Conservation (phyloP, 2,888 invertebrate species). For the Aspidiotus rigidus region DNA sequence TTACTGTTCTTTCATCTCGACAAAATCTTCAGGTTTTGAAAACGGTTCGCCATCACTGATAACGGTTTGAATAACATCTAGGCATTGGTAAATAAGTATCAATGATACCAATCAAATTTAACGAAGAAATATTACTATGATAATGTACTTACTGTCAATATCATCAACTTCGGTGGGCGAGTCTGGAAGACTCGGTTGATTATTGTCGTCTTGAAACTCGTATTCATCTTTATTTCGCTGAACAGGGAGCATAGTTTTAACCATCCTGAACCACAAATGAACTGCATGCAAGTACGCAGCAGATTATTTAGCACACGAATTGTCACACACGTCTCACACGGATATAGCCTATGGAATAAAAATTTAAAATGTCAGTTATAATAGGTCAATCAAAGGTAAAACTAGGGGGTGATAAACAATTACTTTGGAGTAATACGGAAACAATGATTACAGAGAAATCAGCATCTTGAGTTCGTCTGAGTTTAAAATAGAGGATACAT, state of each 20-base stretch:
- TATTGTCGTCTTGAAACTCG: conserved; percentile 23
- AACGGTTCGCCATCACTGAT: neutral
- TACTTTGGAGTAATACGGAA: too few species aligned
- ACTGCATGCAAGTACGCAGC: too few species aligned
- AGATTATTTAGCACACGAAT: too few species aligned
- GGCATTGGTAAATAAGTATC: neutral
- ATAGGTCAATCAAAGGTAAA: too few species aligned
- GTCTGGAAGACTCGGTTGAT: neutral
- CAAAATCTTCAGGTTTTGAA: conserved; percentile 14
- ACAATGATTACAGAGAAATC: too few species aligned
- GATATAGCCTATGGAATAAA: too few species aligned
- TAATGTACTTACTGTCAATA: conserved; percentile 14
- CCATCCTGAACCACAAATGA: conserved; percentile 5
- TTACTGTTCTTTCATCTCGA: conserved; percentile 30
- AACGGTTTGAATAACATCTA: conserved; percentile 2
- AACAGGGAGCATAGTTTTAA: conserved; percentile 26
- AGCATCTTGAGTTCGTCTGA: too few species aligned
- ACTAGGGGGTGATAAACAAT: too few species aligned
- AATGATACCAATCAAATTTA: neutral
- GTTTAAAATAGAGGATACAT: too few species aligned
- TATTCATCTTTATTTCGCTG: conserved; percentile 26
- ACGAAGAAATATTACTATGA: neutral
- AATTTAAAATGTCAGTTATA: too few species aligned
- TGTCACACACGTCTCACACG: too few species aligned
- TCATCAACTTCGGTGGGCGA: conserved; percentile 12